Evolutionary conservation across 2,888 invertebrate species (phyloP).

Genomic region (Archips crataeganus): DNA sequence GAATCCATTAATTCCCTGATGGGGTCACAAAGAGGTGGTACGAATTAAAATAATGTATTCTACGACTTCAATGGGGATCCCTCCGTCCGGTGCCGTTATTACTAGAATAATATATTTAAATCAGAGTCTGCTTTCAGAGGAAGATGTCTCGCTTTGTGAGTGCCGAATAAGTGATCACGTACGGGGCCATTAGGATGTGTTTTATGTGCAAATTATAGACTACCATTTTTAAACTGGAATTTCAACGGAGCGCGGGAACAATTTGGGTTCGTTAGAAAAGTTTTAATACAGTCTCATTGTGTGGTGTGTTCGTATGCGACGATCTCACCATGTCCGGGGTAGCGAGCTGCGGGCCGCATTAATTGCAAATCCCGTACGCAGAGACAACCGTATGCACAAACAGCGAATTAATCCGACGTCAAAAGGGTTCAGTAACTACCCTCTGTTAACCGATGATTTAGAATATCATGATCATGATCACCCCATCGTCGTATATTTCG

Average conservation of each 20-base stretch:
- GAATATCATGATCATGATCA: slow-evolving; percentile 77
- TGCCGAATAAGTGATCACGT: slow-evolving; percentile 83
- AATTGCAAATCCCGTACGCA: slow-evolving; percentile 70
- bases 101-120: slow-evolving; percentile 86
- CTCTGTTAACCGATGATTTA: slow-evolving; percentile 79
- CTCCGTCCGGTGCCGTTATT: slow-evolving; percentile 83
- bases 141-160: slow-evolving; percentile 81
- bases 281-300: slow-evolving; percentile 61
- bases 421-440: slow-evolving; percentile 80
- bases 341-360: slow-evolving; percentile 53
- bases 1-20: slow-evolving; percentile 84
- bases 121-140: slow-evolving; percentile 83
- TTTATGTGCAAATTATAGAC: slow-evolving; percentile 85
- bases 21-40: slow-evolving; percentile 85
- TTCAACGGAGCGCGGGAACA: slow-evolving; percentile 66
- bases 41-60: slow-evolving; percentile 86
- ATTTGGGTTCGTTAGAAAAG: slow-evolving; percentile 80
- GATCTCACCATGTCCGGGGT: slow-evolving; percentile 39
- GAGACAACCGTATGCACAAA: slow-evolving; percentile 68
- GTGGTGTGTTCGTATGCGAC: slow-evolving; percentile 36
- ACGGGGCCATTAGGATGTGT: slow-evolving; percentile 82
- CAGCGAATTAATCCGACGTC: slow-evolving; percentile 78
- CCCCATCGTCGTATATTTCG: slow-evolving; percentile 81
- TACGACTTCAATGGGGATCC: slow-evolving; percentile 82
- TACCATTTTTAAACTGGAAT: slow-evolving; percentile 80